Percentiles rank a stretch among this genome's conserved stretches.
Evolutionary conservation across 1,140 invertebrate genomes (phyloP).

Genomic region (Theocolax elegans): DNA sequence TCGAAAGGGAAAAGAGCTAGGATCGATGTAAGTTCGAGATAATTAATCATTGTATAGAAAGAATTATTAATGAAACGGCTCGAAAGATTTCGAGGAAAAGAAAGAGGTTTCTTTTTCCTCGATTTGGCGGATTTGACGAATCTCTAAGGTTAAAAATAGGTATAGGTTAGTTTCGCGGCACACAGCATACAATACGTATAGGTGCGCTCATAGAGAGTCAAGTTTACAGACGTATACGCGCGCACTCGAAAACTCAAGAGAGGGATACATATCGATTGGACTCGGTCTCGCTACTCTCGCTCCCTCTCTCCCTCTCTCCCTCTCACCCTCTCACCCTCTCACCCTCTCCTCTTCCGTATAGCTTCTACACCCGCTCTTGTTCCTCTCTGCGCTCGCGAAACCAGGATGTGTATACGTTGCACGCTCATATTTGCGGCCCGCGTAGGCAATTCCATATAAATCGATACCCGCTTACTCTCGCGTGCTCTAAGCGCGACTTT

Average conservation of each 20-base stretch:
- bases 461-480: slow-evolving; percentile 10
- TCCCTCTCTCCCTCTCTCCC: slow-evolving; percentile 44
- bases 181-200: too few relatives aligned
- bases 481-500: too few relatives aligned
- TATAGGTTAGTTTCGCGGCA: too few relatives aligned
- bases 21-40: too few relatives aligned
- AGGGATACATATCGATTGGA: slow-evolving; percentile 31
- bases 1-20: too few relatives aligned
- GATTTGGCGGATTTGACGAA: too few relatives aligned
- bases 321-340: slow-evolving; percentile 1
- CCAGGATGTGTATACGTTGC: not conserved
- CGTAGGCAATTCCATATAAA: slow-evolving; percentile 23
- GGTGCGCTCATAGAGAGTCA: too few relatives aligned
- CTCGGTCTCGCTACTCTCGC: slow-evolving; percentile 6
- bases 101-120: too few relatives aligned
- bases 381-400: not conserved
- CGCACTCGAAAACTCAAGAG: slow-evolving; percentile 9
- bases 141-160: too few relatives aligned
- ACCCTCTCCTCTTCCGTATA: not conserved
- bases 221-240: not conserved
- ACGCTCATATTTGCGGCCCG: slow-evolving; percentile 10
- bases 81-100: too few relatives aligned
- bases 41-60: too few relatives aligned
- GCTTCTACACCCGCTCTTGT: not conserved
- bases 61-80: too few relatives aligned